Percentiles rank a stretch among this genome's conserved stretches.
Evolutionary conservation across 2,113 vertebrate genomes (phyloP).

Genomic region (Aptenodytes forsteri): DNA sequence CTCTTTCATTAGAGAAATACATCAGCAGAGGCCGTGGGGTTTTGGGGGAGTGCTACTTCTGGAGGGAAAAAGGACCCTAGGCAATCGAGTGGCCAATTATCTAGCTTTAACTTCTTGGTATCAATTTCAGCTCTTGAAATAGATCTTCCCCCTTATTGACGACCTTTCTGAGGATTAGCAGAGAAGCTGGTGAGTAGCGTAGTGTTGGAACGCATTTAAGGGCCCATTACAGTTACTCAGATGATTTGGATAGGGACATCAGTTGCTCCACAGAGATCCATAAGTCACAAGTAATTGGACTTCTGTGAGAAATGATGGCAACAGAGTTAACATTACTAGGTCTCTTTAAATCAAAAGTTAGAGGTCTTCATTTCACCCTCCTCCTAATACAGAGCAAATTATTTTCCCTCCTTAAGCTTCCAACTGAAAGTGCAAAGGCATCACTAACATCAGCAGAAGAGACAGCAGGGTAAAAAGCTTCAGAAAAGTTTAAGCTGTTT

Average conservation of each 20-base stretch:
- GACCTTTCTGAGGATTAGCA: conserved; percentile 12
- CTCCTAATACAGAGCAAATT: neutral
- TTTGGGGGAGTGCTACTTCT: neutral
- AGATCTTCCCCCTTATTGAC: neutral
- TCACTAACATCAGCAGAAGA: neutral
- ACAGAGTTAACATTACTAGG: neutral
- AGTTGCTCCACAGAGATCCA: neutral
- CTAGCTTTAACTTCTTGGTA: conserved; percentile 13
- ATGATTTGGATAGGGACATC: neutral
- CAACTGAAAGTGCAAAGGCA: neutral
- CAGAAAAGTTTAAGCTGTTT: neutral
- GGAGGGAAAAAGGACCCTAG: neutral
- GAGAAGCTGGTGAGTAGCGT: neutral
- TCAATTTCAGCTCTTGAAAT: conserved; percentile 36
- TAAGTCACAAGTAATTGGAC: neutral
- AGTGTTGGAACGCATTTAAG: neutral
- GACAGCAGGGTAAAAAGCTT: neutral
- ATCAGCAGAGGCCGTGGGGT: neutral
- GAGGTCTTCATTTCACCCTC: neutral
- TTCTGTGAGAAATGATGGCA: neutral
- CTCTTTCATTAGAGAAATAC: neutral
- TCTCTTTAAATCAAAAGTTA: neutral
- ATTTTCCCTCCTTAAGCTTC: neutral
- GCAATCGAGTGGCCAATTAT: neutral
- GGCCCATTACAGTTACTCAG: neutral